A percentile compares a stretch with the other conserved stretches of the same genome.
phyloP scores from a whole-genome alignment of 2,888 invertebrate genomes.

The Microctonus brassicae region DNA sequence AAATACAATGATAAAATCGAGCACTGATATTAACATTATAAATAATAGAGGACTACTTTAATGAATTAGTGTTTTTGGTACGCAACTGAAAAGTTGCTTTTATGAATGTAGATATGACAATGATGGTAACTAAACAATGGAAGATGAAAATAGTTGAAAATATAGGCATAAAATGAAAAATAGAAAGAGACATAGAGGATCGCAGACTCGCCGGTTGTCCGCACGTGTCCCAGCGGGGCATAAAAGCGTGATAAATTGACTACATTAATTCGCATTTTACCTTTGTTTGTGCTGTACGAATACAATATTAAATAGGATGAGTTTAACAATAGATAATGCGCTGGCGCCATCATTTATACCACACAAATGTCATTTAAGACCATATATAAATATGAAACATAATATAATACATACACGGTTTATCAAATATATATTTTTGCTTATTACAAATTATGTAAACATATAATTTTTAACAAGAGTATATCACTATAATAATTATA shows the following conservation, averaged over 20 bases:
- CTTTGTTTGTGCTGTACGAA: conserved; percentile 69
- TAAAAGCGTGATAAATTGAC: conserved; percentile 70
- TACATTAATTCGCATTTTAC: conserved; percentile 70
- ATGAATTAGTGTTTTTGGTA: conserved; percentile 3
- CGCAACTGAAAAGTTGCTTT: not conserved
- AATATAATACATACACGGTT: too few species aligned
- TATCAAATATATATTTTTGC: too few species aligned
- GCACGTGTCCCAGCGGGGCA: conserved; percentile 60
- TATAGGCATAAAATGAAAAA: conserved; percentile 29
- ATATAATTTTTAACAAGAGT: too few species aligned
- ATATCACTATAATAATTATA: too few species aligned
- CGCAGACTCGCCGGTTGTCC: conserved; percentile 43
- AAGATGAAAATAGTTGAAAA: conserved; percentile 27
- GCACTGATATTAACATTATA: not conserved
- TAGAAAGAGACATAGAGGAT: conserved; percentile 36
- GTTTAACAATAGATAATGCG: conserved; percentile 68
- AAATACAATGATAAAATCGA: not conserved
- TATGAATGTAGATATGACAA: conserved; percentile 14
- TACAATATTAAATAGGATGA: conserved; percentile 70
- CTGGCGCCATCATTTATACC: conserved; percentile 65
- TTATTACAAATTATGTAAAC: too few species aligned
- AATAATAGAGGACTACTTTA: not conserved
- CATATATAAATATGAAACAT: not conserved
- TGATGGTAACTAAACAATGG: conserved; percentile 33
- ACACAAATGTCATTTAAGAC: conserved; percentile 15